Evolutionary conservation across 2,113 vertebrate species (phyloP).

Genomic region (Uria lomvia): DNA sequence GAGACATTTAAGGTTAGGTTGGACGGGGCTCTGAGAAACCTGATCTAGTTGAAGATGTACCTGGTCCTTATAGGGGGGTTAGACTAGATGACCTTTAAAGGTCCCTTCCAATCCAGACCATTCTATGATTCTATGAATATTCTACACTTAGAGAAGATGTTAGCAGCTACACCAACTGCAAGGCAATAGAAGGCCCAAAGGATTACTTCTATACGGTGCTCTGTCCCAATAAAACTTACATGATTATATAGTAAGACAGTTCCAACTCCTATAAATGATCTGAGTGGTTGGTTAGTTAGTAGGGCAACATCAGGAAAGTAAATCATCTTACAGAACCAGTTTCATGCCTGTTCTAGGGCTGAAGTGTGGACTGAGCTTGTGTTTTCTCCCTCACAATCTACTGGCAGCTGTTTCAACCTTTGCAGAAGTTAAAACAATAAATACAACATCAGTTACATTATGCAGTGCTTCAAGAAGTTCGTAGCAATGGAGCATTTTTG

Average conservation of each 20-base stretch:
- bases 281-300: neutral
- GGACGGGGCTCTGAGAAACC: neutral
- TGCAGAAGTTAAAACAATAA: neutral
- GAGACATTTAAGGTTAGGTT: neutral
- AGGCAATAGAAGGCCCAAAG: neutral
- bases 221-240: neutral
- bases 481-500: neutral
- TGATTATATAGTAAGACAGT: neutral
- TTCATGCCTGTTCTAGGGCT: neutral
- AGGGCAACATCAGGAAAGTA: neutral
- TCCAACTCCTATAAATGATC: neutral
- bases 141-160: neutral
- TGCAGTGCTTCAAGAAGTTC: neutral
- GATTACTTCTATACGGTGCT: neutral
- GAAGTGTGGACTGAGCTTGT: neutral
- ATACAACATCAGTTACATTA: neutral
- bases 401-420: neutral
- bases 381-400: neutral
- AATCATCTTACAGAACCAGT: neutral
- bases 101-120: neutral
- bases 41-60: neutral
- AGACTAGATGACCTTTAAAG: neutral
- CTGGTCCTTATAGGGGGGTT: accelerated
- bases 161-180: neutral
- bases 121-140: neutral